phyloP scores from a whole-genome alignment of 2,888 invertebrate species.

The Tetranychus truncatus region DNA sequence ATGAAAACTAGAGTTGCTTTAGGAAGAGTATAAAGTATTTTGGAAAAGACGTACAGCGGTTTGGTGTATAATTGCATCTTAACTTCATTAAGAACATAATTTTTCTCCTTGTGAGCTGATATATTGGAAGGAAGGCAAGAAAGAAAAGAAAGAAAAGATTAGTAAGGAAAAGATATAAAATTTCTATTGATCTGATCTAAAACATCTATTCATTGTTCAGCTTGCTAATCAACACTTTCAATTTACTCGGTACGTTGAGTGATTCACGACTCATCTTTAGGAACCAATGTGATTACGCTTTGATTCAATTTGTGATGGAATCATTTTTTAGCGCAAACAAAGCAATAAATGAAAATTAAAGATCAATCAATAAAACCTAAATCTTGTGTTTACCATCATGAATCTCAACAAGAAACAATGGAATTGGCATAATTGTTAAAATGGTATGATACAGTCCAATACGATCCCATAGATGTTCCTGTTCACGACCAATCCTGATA shows the following conservation, averaged over 20 bases:
- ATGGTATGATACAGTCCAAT: conserved; percentile 70
- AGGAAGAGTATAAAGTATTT: conserved; percentile 59
- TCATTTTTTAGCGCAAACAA: not conserved
- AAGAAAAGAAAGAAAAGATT: not conserved
- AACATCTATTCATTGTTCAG: not conserved
- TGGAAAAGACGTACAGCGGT: conserved; percentile 54
- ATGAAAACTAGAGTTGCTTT: conserved; percentile 61
- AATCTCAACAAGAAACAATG: conserved; percentile 43
- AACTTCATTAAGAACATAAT: conserved; percentile 40
- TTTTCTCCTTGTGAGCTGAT: conserved; percentile 18
- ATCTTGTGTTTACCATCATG: conserved; percentile 29
- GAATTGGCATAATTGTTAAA: conserved; percentile 58
- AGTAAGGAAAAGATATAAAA: not conserved
- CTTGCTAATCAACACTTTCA: too few species aligned
- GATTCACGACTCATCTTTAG: too few species aligned
- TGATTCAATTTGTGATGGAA: conserved; percentile 5
- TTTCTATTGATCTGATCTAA: not conserved
- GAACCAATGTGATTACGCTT: too few species aligned
- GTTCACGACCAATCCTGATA: conserved; percentile 40
- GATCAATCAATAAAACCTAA: conserved; percentile 2
- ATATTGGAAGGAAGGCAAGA: not conserved
- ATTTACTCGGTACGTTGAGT: too few species aligned
- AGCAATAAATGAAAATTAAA: too few species aligned
- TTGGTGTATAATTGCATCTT: conserved; percentile 59
- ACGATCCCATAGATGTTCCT: conserved; percentile 37